Base-by-base conservation (phyloP, 2,113 vertebrate species). In the Oryzias woworae region DNA sequence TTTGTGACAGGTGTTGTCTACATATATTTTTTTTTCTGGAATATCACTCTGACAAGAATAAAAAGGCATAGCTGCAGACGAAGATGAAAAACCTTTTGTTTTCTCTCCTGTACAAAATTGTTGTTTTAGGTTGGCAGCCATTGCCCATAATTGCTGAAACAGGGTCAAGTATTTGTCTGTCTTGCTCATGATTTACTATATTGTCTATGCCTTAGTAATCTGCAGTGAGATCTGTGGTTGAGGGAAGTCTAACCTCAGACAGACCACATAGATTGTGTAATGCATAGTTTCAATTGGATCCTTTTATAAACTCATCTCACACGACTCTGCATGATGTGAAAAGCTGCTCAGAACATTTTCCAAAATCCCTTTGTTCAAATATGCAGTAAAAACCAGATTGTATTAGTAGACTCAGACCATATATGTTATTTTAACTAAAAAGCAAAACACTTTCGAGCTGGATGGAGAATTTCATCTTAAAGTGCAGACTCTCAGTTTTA, bases 121-220 rank as follows among this genome's bases (percentile, higher is more conserved):
- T 87, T 85, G 78, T 85, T 86, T 85, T 88, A 87, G 81, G 83
- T 84, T 48, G 59, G 53, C 58, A 53, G 86, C 85, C 84, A 83
- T 82, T 74, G 68, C 59, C 80, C 83, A 82, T 80, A 83, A 88
- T 82, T 82, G 71, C 82, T 75, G 74, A 75, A 75, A 69, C 67
- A 69, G 74, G 82, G 73, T 86, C 80, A 87, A 73, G 71, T 85
- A 79, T 85, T 84, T 77, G 65, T 77, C 83, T 71, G 69, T 71
- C 58, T 50, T 69, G 55, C 73, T 66, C 60, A 58, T 83, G 71
- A 83, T 89, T 85, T 82, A 82, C 75, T 71, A 10, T 64, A 71
- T 60, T 75, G 75, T 84, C 77, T 69, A 70, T 58, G 51, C 69
- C 53, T 69, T 62, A 58, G 74, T 78, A 80, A 87, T 87, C 78